Percentiles rank a stretch among this genome's conserved stretches.
Evolutionary conservation across 2,113 vertebrate species (phyloP).

Genomic region (Protomyctophum bolini): DNA sequence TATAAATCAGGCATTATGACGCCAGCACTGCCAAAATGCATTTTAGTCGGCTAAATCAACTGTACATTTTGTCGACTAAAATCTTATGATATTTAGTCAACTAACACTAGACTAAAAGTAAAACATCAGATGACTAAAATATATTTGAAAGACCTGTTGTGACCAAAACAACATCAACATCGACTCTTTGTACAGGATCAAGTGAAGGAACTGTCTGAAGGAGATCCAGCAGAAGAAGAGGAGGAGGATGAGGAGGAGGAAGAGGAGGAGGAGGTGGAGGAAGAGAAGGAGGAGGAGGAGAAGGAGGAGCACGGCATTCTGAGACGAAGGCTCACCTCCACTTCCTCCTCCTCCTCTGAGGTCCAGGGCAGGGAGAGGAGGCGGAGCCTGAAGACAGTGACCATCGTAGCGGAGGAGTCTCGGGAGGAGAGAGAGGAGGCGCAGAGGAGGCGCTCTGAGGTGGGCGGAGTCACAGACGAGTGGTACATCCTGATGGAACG

Average conservation of each 20-base stretch:
- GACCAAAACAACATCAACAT: too few relatives aligned
- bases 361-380: slow-evolving; percentile 29
- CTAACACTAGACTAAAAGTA: too few relatives aligned
- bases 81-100: too few relatives aligned
- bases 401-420: slow-evolving; percentile 30
- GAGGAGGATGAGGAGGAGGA: slow-evolving; percentile 46
- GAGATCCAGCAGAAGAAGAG: too few relatives aligned
- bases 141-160: too few relatives aligned
- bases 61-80: too few relatives aligned
- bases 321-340: neutral
- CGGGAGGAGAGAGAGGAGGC: neutral
- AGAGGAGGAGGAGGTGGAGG: slow-evolving; percentile 11
- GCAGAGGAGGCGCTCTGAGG: slow-evolving; percentile 8
- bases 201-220: too few relatives aligned
- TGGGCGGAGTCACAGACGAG: slow-evolving; percentile 29
- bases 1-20: too few relatives aligned
- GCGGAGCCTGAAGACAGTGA: slow-evolving; percentile 33
- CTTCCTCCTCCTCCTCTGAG: neutral
- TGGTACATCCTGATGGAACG: slow-evolving; percentile 64
- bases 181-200: too few relatives aligned
- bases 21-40: too few relatives aligned
- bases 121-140: too few relatives aligned
- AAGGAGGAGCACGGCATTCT: neutral
- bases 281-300: slow-evolving; percentile 3
- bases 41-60: too few relatives aligned